Evolutionary conservation across 2,888 invertebrate genomes (phyloP).

Genomic region (Thereva nobilitata): DNA sequence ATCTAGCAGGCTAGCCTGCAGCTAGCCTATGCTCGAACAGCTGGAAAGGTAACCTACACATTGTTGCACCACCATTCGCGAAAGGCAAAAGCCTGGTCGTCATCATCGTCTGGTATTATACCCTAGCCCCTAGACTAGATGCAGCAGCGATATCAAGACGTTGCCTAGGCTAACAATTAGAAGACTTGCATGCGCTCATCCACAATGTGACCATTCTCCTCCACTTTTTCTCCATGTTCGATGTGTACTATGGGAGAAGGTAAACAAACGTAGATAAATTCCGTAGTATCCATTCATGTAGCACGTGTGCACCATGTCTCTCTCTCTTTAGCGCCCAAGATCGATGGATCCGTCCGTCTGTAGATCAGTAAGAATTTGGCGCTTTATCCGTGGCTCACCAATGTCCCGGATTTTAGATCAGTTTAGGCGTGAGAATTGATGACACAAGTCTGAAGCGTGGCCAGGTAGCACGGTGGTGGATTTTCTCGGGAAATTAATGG

Average conservation of each 20-base stretch:
- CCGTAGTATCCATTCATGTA: not conserved
- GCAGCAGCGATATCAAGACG: not conserved
- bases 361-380: constrained; percentile 8
- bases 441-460: constrained; percentile 15
- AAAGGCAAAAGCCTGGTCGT: constrained; percentile 3
- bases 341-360: too few relatives aligned
- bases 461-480: not conserved
- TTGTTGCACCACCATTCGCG: constrained; percentile 19
- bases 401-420: constrained; percentile 6
- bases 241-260: constrained; percentile 1
- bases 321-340: too few relatives aligned
- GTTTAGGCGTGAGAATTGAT: not conserved
- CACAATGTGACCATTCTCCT: constrained; percentile 8
- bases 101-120: too few relatives aligned
- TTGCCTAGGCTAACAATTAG: constrained; percentile 19
- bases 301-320: too few relatives aligned
- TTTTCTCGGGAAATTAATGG: not conserved
- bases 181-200: constrained; percentile 27
- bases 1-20: not conserved
- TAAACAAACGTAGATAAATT: constrained; percentile 18
- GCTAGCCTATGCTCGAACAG: constrained; percentile 20
- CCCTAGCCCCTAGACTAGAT: too few relatives aligned
- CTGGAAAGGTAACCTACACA: constrained; percentile 25
- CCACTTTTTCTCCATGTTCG: too few relatives aligned
- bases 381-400: not conserved